Conservation (phyloP, 2,797 vertebrate genomes). For the Sebastes kiyomatsui region DNA sequence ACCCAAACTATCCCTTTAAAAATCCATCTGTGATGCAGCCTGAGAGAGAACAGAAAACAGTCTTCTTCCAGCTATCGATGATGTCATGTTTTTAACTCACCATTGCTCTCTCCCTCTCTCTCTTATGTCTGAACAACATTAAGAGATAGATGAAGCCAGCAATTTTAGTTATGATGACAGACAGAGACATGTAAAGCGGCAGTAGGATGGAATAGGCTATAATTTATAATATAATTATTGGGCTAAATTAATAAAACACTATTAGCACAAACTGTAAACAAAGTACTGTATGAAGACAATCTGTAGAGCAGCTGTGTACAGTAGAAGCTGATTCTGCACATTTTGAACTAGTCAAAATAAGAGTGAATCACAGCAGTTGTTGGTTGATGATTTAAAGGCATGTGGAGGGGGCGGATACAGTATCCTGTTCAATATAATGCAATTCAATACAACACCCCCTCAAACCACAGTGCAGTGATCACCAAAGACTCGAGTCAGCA, state of each 20-base stretch:
- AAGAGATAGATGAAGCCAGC: neutral
- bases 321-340: neutral
- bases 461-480: slow-evolving; percentile 38
- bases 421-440: slow-evolving; percentile 9
- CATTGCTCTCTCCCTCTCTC: neutral
- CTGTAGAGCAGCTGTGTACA: neutral
- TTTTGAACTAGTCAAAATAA: neutral
- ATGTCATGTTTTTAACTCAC: neutral
- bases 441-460: slow-evolving; percentile 1
- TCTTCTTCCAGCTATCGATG: neutral
- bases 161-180: neutral
- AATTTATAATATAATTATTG: neutral
- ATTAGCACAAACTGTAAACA: neutral
- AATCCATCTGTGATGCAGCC: neutral
- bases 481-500: slow-evolving; percentile 24
- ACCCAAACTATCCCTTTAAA: too few species aligned
- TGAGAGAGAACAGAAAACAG: neutral
- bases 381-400: slow-evolving; percentile 23
- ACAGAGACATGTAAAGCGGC: neutral
- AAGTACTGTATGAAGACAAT: neutral
- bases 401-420: neutral
- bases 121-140: neutral
- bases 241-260: neutral
- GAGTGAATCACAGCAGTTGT: slow-evolving; percentile 6
- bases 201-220: neutral